A percentile compares a stretch with the other conserved stretches of the same genome.
Evolutionary conservation across 2,888 invertebrate genomes (phyloP).

Genomic region (Standfussiana lucernea): DNA sequence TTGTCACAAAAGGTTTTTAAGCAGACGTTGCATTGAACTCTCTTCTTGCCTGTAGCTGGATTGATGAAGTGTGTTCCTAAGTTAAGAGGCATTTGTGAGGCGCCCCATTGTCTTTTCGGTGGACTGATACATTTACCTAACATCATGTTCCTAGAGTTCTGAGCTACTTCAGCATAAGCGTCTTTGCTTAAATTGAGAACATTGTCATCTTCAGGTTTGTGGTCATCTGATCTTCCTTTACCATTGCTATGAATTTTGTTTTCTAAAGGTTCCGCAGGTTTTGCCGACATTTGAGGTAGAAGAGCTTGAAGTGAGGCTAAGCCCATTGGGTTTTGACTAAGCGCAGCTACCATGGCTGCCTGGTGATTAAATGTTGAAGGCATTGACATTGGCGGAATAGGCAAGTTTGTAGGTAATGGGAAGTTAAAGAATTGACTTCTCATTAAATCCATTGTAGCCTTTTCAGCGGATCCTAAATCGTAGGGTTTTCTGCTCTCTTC

Average conservation of each 20-base stretch:
- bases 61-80: slow-evolving; percentile 97
- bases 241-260: slow-evolving; percentile 82
- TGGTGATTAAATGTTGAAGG: slow-evolving; percentile 91
- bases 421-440: slow-evolving; percentile 92
- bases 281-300: slow-evolving; percentile 91
- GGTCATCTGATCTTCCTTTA: slow-evolving; percentile 80
- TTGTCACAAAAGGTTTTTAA: slow-evolving; percentile 99
- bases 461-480: slow-evolving; percentile 81
- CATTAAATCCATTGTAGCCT: slow-evolving; percentile 91
- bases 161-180: slow-evolving; percentile 80
- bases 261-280: slow-evolving; percentile 82
- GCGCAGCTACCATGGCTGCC: slow-evolving; percentile 92
- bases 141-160: slow-evolving; percentile 88
- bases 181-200: slow-evolving; percentile 89
- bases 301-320: slow-evolving; percentile 92
- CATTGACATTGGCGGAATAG: slow-evolving; percentile 90
- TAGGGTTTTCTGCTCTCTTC: slow-evolving; percentile 88
- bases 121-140: slow-evolving; percentile 93
- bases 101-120: slow-evolving; percentile 95
- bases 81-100: slow-evolving; percentile 94
- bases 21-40: slow-evolving; percentile 99
- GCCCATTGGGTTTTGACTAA: slow-evolving; percentile 91
- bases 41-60: slow-evolving; percentile 98
- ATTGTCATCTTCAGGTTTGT: slow-evolving; percentile 83
- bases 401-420: slow-evolving; percentile 90